Base-by-base conservation (phyloP, 2,113 vertebrate genomes). In the Ictidomys tridecemlineatus region DNA sequence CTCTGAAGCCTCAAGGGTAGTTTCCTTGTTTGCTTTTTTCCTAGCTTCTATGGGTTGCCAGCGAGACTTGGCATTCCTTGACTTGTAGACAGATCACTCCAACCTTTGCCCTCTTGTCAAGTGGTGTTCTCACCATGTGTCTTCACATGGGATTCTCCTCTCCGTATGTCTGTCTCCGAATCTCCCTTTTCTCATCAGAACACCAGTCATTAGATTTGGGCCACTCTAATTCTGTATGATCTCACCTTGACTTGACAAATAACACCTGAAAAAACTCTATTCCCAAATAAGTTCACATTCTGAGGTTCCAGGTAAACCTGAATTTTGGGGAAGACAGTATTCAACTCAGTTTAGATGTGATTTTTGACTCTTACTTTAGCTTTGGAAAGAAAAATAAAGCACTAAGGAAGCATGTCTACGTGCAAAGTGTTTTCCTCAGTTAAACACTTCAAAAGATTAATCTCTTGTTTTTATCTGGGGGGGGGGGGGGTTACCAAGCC, bases 331-430 rank as follows among this genome's bases (percentile, higher is more conserved):
- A 9, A 61, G 30, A 53, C 16, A 69, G 2, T 69, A 42, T 65
- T 79, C 72, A 84, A 39, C 39, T 45, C 14, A 74, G 26, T 72
- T 70, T 24, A 94, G 53, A 34, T 14, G 22, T 70, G 86, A 77
- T 84, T 67, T 93, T 85, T 85, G 24, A 53, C 72, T 91, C 13
- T 3, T 91, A 61, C 34, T 24, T 45, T 84, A 84, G 37, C 37
- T 91, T 93, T 95, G 51, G 30, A 58, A 89, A 84, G 28, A 93
- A 95, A 94, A 63, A 45, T 73, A n/a, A 88, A 65, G 20, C 65
- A 26, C 39, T 39, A 67, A 77, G 20, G 45, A 91, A 48, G 48
- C 17, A 53, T 76, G 69, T 86, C 8, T 18, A 51, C 73, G 77
- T 37, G 83, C 53, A 79, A 10, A 11, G 78, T 74, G 34, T 16